Base-by-base conservation (phyloP, 2,113 vertebrate genomes). In the Eolophus roseicapilla region DNA sequence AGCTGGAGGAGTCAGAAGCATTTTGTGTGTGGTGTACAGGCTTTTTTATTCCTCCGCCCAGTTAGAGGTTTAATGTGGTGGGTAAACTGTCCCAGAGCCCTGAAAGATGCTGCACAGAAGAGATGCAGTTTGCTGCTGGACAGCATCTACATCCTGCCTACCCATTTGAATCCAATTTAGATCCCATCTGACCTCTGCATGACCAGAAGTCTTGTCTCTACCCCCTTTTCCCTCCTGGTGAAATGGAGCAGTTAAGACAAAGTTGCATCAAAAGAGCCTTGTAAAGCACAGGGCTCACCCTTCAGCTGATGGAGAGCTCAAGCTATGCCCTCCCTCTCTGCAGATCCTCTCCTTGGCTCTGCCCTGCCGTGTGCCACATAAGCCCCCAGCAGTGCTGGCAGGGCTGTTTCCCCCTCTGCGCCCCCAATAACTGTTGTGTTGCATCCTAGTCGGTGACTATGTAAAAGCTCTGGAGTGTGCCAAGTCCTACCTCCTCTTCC, bases 401-500 rank as follows among this genome's bases (percentile, higher is more conserved):
- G n/a, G 39, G 27, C 49, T 41, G 17, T 71, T 33, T 8, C 44
- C 47, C 4, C 28, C 33, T 70, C 13, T 44, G 43, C 21, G 29
- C 17, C 21, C 5, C 8, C 31, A 37, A 62, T 33, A 28, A n/a
- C 35, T 37, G 65, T 71, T 67, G 43, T 88, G 44, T 87, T 97
- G 43, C n/a, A 33, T 74, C 73, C 39, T 94, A 99, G 99, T 98
- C 4, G 98, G 98, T 24, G 96, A 97, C 75, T 97, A 98, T 0
- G 43, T 98, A 59, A 98, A 98, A 94, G 99, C 99, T 4, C 86
- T 99, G 88, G 98, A 98, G 93, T 99, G 98, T 73, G 98, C 98
- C 71, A 98, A 97, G 87, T 98, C 99, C 64, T 99, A 99, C 95
- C 98, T 99, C 57, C 97, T 99, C 6, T 98, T 99, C 96, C 99